Percentiles rank a stretch among this genome's conserved stretches.
Conservation (phyloP, 2,113 vertebrate species). For the Hemiscyllium ocellatum region DNA sequence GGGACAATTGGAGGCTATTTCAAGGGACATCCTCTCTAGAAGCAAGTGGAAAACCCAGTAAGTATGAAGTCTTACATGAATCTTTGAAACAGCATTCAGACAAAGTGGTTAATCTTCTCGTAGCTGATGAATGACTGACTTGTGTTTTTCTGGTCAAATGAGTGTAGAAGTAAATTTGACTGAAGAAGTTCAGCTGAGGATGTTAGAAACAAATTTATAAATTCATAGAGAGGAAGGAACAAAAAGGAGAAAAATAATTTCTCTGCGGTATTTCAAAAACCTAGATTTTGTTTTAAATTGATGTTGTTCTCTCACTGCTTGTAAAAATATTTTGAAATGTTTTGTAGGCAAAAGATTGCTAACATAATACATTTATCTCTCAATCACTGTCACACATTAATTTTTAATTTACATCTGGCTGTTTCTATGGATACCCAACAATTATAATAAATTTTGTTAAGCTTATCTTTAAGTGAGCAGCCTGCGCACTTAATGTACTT, state of each 20-base stretch:
- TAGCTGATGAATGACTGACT: background rate
- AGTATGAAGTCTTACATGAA: background rate
- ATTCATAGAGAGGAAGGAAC: background rate
- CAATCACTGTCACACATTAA: background rate
- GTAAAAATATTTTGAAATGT: background rate
- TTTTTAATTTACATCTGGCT: conserved; percentile 17
- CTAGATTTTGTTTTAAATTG: background rate
- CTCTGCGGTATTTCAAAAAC: background rate
- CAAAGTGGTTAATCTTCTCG: background rate
- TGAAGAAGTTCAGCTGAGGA: background rate
- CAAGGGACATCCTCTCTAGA: background rate
- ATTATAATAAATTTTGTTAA: conserved; percentile 12
- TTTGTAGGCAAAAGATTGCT: background rate
- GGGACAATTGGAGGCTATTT: background rate
- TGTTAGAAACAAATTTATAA: background rate
- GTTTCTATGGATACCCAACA: background rate
- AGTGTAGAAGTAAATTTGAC: background rate
- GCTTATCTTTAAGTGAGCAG: background rate
- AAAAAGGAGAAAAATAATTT: background rate
- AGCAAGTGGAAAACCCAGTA: background rate
- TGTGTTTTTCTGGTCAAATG: background rate
- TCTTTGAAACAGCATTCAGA: background rate
- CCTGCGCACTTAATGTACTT: background rate
- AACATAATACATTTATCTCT: background rate
- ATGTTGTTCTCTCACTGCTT: background rate